Percentiles rank a stretch among this genome's conserved stretches.
These are phyloP conservation scores for Trachurus trachurus DNA, from an alignment of 2,797 vertebrate genomes.

Conservation along the genomic window DNA sequence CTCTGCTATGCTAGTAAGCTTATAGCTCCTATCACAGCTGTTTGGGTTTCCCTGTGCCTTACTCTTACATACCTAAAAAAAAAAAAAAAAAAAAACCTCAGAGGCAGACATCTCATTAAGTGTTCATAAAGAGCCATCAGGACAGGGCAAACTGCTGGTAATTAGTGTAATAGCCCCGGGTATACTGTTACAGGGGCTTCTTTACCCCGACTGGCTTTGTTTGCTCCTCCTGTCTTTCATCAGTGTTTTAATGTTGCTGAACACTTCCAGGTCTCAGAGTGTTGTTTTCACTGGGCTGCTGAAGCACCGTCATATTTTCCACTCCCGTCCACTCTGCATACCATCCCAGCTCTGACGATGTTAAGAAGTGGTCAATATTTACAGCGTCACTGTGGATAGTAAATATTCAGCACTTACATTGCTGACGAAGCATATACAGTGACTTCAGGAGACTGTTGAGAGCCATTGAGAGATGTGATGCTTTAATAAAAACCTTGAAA, in stretches of 20 bases:
- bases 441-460: not conserved
- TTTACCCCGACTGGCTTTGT: conserved; percentile 67
- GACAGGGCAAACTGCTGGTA: conserved; percentile 45
- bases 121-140: conserved; percentile 53
- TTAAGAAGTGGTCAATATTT: not conserved
- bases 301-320: conserved; percentile 52
- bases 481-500: too few species aligned
- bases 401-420: not conserved
- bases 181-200: conserved; percentile 75
- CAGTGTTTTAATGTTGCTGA: conserved; percentile 60
- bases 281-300: conserved; percentile 64
- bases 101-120: conserved; percentile 69
- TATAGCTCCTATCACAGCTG: conserved; percentile 42
- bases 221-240: conserved; percentile 78
- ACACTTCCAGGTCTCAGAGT: conserved; percentile 42
- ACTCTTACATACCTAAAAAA: conserved; percentile 25
- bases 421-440: not conserved
- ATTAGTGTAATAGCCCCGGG: conserved; percentile 74
- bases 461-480: too few species aligned
- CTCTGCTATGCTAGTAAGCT: conserved; percentile 44
- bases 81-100: conserved; percentile 7
- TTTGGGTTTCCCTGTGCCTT: conserved; percentile 29
- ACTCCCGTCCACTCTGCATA: conserved; percentile 7
- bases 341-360: not conserved
- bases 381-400: not conserved